Percentiles rank a stretch among this genome's conserved stretches.
These are phyloP conservation scores for Drosophila sordidula DNA, from an alignment of 2,888 invertebrate genomes.

Conservation along the genomic window DNA sequence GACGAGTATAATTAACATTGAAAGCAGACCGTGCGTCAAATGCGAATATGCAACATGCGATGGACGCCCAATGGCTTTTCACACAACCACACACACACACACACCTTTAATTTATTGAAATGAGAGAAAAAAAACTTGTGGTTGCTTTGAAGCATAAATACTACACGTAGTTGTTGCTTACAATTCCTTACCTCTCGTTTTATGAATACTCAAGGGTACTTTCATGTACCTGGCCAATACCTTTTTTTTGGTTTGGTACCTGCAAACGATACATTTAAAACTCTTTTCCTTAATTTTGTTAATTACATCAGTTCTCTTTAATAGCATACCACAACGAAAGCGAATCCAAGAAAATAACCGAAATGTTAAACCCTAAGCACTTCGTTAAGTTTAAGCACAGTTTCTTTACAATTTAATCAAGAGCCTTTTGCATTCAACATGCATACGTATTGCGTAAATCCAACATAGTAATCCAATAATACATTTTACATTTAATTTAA, in stretches of 20 bases:
- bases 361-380: no score
- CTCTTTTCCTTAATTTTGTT: not conserved
- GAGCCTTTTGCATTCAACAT: not conserved
- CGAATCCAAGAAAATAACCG: not conserved
- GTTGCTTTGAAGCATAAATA: not conserved
- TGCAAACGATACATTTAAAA: no score
- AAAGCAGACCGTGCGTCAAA: constrained; percentile 62
- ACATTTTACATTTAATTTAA: not conserved
- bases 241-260: no score
- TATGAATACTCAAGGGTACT: not conserved
- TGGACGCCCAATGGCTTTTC: constrained; percentile 58
- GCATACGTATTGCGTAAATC: constrained; percentile 2
- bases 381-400: no score
- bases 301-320: no score
- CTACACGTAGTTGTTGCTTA: not conserved
- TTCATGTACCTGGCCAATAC: not conserved
- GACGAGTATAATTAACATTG: constrained; percentile 73
- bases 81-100: constrained; percentile 32
- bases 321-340: not conserved
- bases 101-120: constrained; percentile 38
- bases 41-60: constrained; percentile 58
- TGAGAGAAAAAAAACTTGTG: not conserved
- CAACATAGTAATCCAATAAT: constrained; percentile 12
- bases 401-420: constrained; percentile 7
- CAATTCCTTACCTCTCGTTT: not conserved